Base-by-base conservation (phyloP, 1,140 invertebrate genomes). In the Colletes gigas region DNA sequence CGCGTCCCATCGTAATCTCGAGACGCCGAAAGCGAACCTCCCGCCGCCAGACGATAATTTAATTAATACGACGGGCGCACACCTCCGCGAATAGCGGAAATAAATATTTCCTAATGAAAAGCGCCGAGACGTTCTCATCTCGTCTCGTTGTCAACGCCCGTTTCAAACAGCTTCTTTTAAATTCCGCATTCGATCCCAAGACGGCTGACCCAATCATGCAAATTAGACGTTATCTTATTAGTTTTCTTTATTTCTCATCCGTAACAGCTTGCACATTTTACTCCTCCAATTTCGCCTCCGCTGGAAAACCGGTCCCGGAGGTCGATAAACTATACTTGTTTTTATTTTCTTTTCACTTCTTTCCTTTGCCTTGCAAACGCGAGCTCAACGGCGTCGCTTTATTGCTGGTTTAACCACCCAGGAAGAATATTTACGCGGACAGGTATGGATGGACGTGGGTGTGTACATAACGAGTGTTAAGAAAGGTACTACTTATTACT, bases 321-420 rank as follows among this genome's bases (percentile, higher is more conserved):
- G 55, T 84, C 83, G 68, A 84, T 85, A 84, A 84, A 79, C 69
- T 63, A 84, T 76, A 82, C 78, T 52, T 55, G 67, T 71, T 78
- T 74, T 78, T 83, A 84, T 85, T 82, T 74, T 54, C 59, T 57
- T 82, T 78, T 62, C 60, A 57, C 62, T 60, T 44, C 55, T 59
- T 79, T 50, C 47, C 21, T 52, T 86, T 19, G 52, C 59, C 69
- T 52, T 8, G 1, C 39, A 3, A 44, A 15, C 52, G 15, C 59
- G 19, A 41, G 17, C 44, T 50, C 71, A 62, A 75, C 78, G 65
- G 68, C 62, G 72, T 74, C 71, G 69, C 65, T 75, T 76, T 79
- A 80, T 86, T 80, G 52, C 66, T 55, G 47, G 76, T 66, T 82
- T 81, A 83, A 79, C 83, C 71, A 79, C 41, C 63, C 15, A 17